Conservation (phyloP, 2,888 invertebrate species). For the Macropis europaea region DNA sequence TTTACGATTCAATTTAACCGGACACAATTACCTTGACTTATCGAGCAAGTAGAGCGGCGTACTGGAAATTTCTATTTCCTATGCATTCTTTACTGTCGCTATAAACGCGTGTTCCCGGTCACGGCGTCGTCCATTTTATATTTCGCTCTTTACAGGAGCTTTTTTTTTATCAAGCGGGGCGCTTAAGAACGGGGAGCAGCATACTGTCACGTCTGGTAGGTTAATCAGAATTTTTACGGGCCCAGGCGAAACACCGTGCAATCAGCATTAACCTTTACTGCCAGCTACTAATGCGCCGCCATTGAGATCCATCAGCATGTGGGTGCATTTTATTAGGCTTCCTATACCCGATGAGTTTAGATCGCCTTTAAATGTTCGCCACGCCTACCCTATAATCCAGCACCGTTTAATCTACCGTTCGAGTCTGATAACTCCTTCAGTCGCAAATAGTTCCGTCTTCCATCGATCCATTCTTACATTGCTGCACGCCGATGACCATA, state of each 20-base stretch:
- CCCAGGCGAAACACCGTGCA: constrained; percentile 54
- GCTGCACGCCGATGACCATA: too few species aligned
- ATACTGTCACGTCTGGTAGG: constrained; percentile 57
- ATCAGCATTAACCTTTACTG: constrained; percentile 65
- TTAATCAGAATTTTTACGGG: constrained; percentile 65
- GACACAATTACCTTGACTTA: background rate
- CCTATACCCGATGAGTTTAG: constrained; percentile 36
- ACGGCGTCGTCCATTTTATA: constrained; percentile 34
- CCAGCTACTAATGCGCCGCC: constrained; percentile 55
- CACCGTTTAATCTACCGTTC: constrained; percentile 27
- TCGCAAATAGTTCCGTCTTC: background rate
- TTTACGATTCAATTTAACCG: background rate
- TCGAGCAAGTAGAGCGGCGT: background rate
- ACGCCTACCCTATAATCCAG: constrained; percentile 32
- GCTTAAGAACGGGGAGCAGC: constrained; percentile 28
- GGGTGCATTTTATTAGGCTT: constrained; percentile 59
- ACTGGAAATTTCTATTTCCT: background rate
- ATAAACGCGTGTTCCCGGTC: constrained; percentile 18
- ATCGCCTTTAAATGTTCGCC: constrained; percentile 39
- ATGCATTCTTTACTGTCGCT: constrained; percentile 19
- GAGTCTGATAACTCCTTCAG: constrained; percentile 16
- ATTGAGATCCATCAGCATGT: constrained; percentile 60
- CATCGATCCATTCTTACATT: constrained; percentile 7
- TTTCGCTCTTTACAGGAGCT: constrained; percentile 27
- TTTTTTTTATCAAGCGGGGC: constrained; percentile 27